Evolutionary conservation across 1,140 invertebrate genomes (phyloP), one percentile per base, ranked within the genome.

Genomic region (Drosophila truncata): DNA sequence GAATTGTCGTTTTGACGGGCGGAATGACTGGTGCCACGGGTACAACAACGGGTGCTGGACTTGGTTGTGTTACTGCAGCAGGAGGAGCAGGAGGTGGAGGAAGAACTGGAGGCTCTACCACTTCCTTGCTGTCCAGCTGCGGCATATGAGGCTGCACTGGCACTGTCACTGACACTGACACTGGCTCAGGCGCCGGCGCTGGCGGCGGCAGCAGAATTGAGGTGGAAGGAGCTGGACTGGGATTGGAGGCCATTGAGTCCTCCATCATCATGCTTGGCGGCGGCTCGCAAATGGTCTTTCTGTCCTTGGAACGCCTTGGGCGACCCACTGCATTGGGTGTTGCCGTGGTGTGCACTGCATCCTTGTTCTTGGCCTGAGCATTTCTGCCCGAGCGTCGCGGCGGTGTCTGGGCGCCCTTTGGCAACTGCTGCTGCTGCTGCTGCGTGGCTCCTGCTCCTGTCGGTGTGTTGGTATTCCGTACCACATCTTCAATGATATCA

Each of bases 401-500:
- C 10, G 91, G 91, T 1, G 92, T 92, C 59, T 91, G 91, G 7
- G 79, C 78, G 5, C 91, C 92, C 66, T 92, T 93, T 20, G 83
- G 93, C 62, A 92, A 49, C 58, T 82, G 72, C 33, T 79, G 74
- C 73, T 82, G 72, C 33, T 79, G 74, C 73, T 37, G 91, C 52
- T 29, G 31, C 29, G 18, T 7, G 18, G 42, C 20, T n/a, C 20
- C 44, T 1, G 27, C 27, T 29, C 93, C 42, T 10, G 74, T 76
- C 85, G 58, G 93, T 3, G 93, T 95, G 64, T 96, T 95, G 11
- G 93, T 95, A 70, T 96, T 95, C 72, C 96, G 95, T 0, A 97
- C 95, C 4, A 97, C 96, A 81, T 98, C 97, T 65, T 98, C 97
- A 73, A 98, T 97, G 2, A 96, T 95, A 77, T 98, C 97, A 92